These are phyloP conservation scores for Pleuronectes platessa DNA, from an alignment of 2,113 vertebrate genomes.

Conservation along the genomic window DNA sequence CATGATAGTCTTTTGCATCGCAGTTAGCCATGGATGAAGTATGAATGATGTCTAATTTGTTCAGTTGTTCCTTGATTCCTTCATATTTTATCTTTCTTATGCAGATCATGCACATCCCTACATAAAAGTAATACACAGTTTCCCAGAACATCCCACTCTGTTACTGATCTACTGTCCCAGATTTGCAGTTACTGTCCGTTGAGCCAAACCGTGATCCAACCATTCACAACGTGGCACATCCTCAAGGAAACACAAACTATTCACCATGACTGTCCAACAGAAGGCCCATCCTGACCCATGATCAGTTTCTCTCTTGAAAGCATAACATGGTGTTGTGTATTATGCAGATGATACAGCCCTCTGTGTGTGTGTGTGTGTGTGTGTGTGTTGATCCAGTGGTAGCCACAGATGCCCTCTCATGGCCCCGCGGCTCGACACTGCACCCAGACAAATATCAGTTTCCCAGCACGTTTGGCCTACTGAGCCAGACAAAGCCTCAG, in stretches of 20 bases:
- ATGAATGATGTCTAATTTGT: background rate
- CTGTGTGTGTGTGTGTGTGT: slow-evolving; percentile 2
- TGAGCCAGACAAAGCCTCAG: slow-evolving; percentile 68
- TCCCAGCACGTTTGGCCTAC: slow-evolving; percentile 64
- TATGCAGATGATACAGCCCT: background rate
- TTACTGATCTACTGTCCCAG: too few species aligned
- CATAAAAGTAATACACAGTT: too few species aligned
- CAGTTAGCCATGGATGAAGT: background rate
- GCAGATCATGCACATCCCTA: too few species aligned
- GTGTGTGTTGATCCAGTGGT: slow-evolving; percentile 40
- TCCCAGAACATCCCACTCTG: too few species aligned
- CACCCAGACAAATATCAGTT: slow-evolving; percentile 69
- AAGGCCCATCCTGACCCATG: slow-evolving; percentile 1
- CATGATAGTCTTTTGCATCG: slow-evolving; percentile 6
- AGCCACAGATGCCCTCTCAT: slow-evolving; percentile 43
- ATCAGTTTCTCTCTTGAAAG: slow-evolving; percentile 32
- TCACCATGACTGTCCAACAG: slow-evolving; percentile 12
- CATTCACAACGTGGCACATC: slow-evolving; percentile 24
- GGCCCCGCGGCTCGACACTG: slow-evolving; percentile 45
- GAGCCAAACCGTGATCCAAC: too few species aligned
- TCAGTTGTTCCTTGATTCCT: background rate
- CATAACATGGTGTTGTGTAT: slow-evolving; percentile 26
- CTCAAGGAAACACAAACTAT: slow-evolving; percentile 19
- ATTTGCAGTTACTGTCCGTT: too few species aligned
- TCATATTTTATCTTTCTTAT: too few species aligned